These are phyloP conservation scores for Panthera leo DNA, from an alignment of 2,113 vertebrate genomes.

Conservation along the genomic window DNA sequence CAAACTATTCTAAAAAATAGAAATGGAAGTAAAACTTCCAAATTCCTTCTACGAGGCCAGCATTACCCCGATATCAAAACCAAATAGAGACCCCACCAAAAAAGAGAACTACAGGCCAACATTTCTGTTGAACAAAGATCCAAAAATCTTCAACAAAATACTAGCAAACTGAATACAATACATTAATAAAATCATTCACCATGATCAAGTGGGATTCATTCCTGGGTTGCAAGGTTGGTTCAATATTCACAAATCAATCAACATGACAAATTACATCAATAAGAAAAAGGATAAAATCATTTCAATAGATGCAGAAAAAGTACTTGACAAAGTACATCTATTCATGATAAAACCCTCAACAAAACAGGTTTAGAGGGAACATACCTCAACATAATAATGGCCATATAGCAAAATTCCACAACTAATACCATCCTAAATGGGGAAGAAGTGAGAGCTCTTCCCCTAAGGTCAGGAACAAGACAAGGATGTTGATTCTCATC, in stretches of 20 bases:
- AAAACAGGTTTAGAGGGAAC: background rate
- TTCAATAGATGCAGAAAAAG: background rate
- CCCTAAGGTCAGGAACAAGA: background rate
- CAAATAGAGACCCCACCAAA: background rate
- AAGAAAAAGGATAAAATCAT: background rate
- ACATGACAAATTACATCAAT: background rate
- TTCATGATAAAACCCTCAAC: background rate
- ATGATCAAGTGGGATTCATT: background rate
- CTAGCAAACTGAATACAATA: background rate
- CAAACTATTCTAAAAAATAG: background rate
- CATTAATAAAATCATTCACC: background rate
- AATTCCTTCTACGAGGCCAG: background rate
- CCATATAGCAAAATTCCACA: background rate
- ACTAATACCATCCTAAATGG: background rate
- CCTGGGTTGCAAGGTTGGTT: background rate
- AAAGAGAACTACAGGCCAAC: background rate
- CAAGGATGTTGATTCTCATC: background rate
- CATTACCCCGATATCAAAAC: background rate
- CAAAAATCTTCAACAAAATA: background rate
- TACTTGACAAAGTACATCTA: background rate
- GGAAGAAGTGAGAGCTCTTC: background rate
- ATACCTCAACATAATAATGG: background rate
- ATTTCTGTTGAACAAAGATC: background rate
- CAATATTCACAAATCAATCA: background rate
- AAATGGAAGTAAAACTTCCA: background rate